These are phyloP conservation scores for Platichthys flesus DNA, from an alignment of 2,113 vertebrate species.

Conservation along the genomic window DNA sequence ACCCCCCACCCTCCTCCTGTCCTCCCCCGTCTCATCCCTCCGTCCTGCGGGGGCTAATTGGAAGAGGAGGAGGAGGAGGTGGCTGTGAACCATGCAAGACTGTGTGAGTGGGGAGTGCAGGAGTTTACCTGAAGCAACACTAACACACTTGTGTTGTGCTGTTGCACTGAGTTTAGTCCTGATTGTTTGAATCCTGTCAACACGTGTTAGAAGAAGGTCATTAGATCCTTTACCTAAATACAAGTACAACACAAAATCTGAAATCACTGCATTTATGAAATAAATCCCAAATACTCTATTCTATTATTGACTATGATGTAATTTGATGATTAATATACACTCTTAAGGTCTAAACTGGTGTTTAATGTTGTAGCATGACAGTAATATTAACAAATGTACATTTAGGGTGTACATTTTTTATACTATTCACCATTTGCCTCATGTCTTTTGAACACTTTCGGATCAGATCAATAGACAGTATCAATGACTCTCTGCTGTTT, in stretches of 20 bases:
- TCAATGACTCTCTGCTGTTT: too few relatives aligned
- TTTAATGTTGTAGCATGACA: neutral
- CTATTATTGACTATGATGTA: neutral
- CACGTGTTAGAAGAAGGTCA: neutral
- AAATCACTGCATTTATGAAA: too few relatives aligned
- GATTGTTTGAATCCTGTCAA: neutral
- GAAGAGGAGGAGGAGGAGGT: conserved; percentile 9
- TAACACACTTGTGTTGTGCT: too few relatives aligned
- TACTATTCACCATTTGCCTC: too few relatives aligned
- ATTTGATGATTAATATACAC: neutral
- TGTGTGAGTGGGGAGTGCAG: too few relatives aligned
- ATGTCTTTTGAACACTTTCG: too few relatives aligned
- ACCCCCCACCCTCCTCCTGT: conserved; percentile 14
- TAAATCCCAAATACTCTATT: neutral
- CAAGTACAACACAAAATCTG: too few relatives aligned
- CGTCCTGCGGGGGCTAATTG: conserved; percentile 48
- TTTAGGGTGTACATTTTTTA: too few relatives aligned
- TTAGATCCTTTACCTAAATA: too few relatives aligned
- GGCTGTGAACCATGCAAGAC: neutral
- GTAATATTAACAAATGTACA: neutral
- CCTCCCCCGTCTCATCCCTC: conserved; percentile 33
- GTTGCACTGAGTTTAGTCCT: neutral
- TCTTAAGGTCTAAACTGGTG: neutral
- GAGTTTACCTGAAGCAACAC: neutral
- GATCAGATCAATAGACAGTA: too few relatives aligned